Evolutionary conservation across 2,797 vertebrate species (phyloP).

Genomic region (Peromyscus melanophrys): DNA sequence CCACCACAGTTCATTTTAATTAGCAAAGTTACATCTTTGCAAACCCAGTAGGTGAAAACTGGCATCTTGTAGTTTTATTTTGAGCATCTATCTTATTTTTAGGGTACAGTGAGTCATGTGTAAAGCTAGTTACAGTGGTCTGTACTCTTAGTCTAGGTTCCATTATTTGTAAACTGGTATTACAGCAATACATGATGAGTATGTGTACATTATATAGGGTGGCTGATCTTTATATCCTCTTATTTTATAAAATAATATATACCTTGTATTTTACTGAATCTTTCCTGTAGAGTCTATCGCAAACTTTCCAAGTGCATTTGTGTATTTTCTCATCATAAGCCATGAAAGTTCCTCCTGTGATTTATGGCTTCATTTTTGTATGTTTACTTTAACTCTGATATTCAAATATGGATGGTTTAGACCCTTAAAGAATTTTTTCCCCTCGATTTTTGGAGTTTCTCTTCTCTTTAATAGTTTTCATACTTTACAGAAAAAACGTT

Average conservation of each 20-base stretch:
- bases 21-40: conserved; percentile 31
- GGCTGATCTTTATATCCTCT: neutral
- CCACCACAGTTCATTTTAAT: neutral
- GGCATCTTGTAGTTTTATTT: conserved; percentile 7
- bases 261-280: neutral
- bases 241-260: neutral
- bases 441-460: conserved; percentile 42
- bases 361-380: conserved; percentile 13
- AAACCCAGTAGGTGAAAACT: conserved; percentile 37
- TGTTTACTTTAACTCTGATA: neutral
- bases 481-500: conserved; percentile 8
- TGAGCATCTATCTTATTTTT: conserved; percentile 57
- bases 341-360: neutral
- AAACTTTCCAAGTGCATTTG: neutral
- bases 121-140: neutral
- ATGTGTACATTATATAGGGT: neutral
- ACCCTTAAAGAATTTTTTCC: neutral
- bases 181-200: neutral
- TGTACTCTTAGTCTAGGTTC: neutral
- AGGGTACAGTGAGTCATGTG: neutral
- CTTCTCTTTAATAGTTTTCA: conserved; percentile 37
- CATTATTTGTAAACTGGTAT: neutral
- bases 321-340: neutral
- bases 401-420: conserved; percentile 36
- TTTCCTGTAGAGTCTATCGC: conserved; percentile 13